Evolutionary conservation across 2,797 vertebrate genomes (phyloP), one percentile per base, ranked within the genome.

Genomic region (Macroramphosus scolopax): DNA sequence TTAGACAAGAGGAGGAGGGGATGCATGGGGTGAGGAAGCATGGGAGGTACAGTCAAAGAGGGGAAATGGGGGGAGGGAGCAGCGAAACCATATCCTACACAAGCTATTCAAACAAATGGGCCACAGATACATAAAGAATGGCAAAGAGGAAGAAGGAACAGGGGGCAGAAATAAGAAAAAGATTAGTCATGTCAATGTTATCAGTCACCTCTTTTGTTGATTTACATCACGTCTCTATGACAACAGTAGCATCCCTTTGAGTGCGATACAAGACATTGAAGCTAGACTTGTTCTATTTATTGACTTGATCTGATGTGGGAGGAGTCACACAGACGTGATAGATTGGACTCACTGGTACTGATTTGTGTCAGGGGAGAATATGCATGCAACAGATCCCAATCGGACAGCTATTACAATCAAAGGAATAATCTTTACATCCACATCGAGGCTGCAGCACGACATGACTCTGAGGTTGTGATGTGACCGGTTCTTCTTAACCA

Each of bases 171-270:
- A 87, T 77, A 81, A 80, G 69, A 85, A 84, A 83, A 70, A 85
- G 80, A 88, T 91, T 89, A 89, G 87, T 90, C 84, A 88, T 90
- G 90, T 91, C 86, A 89, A 62, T 86, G 88, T 90, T 89, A 91
- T 88, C 87, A 89, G 91, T 85, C 82, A 87, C 87, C 89, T 92
- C 88, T 92, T 92, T 91, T 91, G 90, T 85, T 86, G 82, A 87
- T 86, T 88, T 75, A 78, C 75, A 83, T 82, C 69, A 41, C 68
- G 77, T 85, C 67, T 71, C 75, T 79, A 84, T 84, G 79, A 85
- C 83, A 85, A 86, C 82, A 69, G 66, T 75, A 80, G 81, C 73
- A 80, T 80, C 80, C 69, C 65, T 64, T 75, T 62, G 56, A 73
- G 65, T 68, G 74, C 33, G 17, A 73, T 50, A 72, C 51, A 57